These are phyloP conservation scores for Epinephelus fuscoguttatus DNA, from an alignment of 2,113 vertebrate species.

Conservation along the genomic window DNA sequence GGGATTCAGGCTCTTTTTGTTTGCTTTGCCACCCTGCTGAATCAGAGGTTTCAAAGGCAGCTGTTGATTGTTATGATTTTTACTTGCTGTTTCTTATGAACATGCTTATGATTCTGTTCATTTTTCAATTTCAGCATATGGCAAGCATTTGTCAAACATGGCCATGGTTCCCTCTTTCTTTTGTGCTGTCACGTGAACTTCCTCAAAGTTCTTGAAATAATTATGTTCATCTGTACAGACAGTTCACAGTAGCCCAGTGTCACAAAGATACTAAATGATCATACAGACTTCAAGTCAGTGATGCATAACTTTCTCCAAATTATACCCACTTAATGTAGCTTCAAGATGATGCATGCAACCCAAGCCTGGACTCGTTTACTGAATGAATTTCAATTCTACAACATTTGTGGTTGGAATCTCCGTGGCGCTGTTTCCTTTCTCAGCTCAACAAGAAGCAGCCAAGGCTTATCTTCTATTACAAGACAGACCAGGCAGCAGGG, in stretches of 20 bases:
- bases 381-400: neutral
- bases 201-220: constrained; percentile 53
- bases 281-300: neutral
- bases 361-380: neutral
- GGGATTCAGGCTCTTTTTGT: neutral
- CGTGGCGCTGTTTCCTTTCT: constrained; percentile 25
- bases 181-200: constrained; percentile 66
- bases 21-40: constrained; percentile 17
- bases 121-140: constrained; percentile 51
- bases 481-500: constrained; percentile 50
- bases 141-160: constrained; percentile 35
- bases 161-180: constrained; percentile 53
- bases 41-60: neutral
- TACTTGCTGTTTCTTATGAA: constrained; percentile 15
- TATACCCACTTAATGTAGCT: neutral
- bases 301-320: neutral
- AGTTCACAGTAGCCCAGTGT: neutral
- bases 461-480: constrained; percentile 60
- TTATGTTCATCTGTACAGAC: neutral
- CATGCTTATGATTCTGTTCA: constrained; percentile 8
- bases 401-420: neutral
- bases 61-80: constrained; percentile 7
- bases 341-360: neutral
- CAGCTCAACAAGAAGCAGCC: constrained; percentile 13
- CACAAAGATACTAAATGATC: neutral